A percentile compares a stretch with the other conserved stretches of the same genome.
These are phyloP conservation scores for Hoplostethus mediterraneus DNA, from an alignment of 2,797 vertebrate genomes.

Conservation along the genomic window DNA sequence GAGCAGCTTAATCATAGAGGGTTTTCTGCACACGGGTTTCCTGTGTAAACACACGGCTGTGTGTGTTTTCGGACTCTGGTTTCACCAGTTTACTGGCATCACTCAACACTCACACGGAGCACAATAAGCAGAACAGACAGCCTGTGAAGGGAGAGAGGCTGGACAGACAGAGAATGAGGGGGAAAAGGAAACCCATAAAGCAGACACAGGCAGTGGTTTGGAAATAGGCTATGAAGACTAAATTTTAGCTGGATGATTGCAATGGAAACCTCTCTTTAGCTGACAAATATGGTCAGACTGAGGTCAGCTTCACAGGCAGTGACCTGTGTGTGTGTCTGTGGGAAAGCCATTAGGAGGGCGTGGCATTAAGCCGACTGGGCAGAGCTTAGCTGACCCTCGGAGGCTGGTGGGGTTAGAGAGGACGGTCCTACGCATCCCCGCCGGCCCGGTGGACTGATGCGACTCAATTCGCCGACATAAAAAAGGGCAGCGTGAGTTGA, in stretches of 20 bases:
- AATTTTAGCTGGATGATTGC: constrained; percentile 27
- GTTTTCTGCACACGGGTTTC: constrained; percentile 58
- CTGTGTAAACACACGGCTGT: constrained; percentile 68
- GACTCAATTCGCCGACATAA: constrained; percentile 42
- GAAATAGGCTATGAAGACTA: constrained; percentile 46
- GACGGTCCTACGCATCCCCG: constrained; percentile 29
- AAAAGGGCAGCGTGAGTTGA: constrained; percentile 29
- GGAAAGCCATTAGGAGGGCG: constrained; percentile 63
- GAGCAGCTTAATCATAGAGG: constrained; percentile 56
- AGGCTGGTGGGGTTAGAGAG: not conserved
- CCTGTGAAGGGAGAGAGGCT: constrained; percentile 42
- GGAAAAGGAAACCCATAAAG: constrained; percentile 49
- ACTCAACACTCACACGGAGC: constrained; percentile 56
- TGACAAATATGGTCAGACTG: constrained; percentile 55
- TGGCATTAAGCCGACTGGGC: constrained; percentile 55
- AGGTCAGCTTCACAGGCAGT: constrained; percentile 45
- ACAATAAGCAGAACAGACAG: constrained; percentile 67
- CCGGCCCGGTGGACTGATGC: constrained; percentile 20
- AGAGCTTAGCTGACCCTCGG: constrained; percentile 34
- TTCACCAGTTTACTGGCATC: constrained; percentile 70
- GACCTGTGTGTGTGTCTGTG: constrained; percentile 60
- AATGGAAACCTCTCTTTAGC: constrained; percentile 68
- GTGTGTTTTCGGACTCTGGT: constrained; percentile 60
- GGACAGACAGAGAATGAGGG: constrained; percentile 30
- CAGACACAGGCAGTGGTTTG: constrained; percentile 67